These are phyloP conservation scores for Serranochromis macrocephalus DNA, from an alignment of 2,113 vertebrate genomes.

Conservation along the genomic window DNA sequence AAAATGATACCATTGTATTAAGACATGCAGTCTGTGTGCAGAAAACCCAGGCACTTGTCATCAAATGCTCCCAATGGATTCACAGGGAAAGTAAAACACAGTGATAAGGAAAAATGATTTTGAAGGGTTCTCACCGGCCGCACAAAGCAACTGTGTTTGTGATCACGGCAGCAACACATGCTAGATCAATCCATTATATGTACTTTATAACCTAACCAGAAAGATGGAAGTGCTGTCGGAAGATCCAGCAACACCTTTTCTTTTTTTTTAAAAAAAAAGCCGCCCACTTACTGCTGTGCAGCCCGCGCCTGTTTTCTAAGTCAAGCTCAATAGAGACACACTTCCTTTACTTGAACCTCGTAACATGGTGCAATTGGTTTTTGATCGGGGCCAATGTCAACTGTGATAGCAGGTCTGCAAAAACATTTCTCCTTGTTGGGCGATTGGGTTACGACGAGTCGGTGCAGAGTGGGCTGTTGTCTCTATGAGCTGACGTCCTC, in stretches of 20 bases:
- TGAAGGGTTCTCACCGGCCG: slow-evolving; percentile 10
- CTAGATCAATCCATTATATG: slow-evolving; percentile 34
- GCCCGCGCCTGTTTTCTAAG: slow-evolving; percentile 43
- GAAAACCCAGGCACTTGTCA: slow-evolving; percentile 7
- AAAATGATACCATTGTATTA: slow-evolving; percentile 15
- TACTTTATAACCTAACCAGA: not conserved
- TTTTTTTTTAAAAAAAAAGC: not conserved
- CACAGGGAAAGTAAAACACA: not conserved
- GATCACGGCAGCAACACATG: slow-evolving; percentile 50
- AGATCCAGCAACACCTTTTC: slow-evolving; percentile 36
- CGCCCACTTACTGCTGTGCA: slow-evolving; percentile 18
- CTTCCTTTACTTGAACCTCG: slow-evolving; percentile 34
- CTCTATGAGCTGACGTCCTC: slow-evolving; percentile 1
- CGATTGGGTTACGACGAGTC: slow-evolving; percentile 39
- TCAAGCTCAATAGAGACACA: slow-evolving; percentile 28
- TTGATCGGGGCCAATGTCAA: slow-evolving; percentile 22
- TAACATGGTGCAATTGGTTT: slow-evolving; percentile 39
- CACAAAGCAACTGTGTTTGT: slow-evolving; percentile 32
- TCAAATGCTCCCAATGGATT: slow-evolving; percentile 1
- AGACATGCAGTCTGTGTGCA: not conserved
- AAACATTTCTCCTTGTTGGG: slow-evolving; percentile 22
- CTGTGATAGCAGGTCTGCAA: slow-evolving; percentile 44
- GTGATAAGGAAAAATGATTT: not conserved
- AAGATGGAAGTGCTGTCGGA: slow-evolving; percentile 36
- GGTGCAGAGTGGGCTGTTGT: not conserved